These are phyloP conservation scores for Podarcis lilfordi DNA, from an alignment of 2,797 vertebrate genomes.

Conservation along the genomic window DNA sequence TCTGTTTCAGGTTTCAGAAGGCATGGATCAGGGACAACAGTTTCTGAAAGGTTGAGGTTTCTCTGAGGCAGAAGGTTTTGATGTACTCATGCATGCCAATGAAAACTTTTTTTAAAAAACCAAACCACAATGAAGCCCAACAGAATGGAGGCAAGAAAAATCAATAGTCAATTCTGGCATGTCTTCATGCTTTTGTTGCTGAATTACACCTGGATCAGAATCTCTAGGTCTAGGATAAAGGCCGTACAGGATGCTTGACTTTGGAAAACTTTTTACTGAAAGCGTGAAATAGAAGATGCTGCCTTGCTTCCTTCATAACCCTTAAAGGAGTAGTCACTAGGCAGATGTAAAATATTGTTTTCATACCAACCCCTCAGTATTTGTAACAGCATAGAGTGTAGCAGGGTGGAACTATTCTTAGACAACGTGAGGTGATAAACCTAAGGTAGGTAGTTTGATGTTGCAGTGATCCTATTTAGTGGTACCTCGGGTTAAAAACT, in stretches of 20 bases:
- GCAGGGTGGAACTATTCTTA: no score
- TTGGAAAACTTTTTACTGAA: background rate
- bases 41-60: background rate
- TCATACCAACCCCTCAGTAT: no score
- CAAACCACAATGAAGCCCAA: background rate
- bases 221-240: background rate
- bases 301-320: background rate
- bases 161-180: background rate
- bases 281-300: background rate
- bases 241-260: background rate
- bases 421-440: no score
- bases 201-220: background rate
- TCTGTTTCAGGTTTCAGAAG: background rate
- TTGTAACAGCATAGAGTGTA: no score
- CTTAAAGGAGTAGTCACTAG: background rate
- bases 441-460: no score
- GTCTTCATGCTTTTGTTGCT: background rate
- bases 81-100: background rate
- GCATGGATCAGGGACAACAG: background rate
- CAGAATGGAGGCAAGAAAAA: background rate
- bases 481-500: no score
- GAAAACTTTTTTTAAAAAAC: background rate
- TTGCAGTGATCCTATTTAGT: no score
- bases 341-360: background rate
- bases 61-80: background rate